A percentile compares a stretch with the other conserved stretches of the same genome.
Conservation (phyloP, 2,113 vertebrate species). For the Myrmecophaga tridactyla region DNA sequence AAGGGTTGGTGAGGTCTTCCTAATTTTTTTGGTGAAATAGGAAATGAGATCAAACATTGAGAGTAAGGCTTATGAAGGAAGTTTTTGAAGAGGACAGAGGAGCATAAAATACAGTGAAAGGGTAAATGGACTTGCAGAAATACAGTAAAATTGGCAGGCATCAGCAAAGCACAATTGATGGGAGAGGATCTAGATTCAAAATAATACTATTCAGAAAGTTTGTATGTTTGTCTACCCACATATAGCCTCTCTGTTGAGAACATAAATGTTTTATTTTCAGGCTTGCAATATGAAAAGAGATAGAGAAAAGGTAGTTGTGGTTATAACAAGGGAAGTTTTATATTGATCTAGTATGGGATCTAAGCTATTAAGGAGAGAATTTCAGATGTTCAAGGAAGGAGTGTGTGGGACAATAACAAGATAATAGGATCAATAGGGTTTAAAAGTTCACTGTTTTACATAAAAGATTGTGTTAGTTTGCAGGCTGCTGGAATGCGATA, state of each 20-base stretch:
- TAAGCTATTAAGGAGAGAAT: not conserved
- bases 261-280: not conserved
- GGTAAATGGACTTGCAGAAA: not conserved
- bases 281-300: not conserved
- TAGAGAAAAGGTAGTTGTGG: not conserved
- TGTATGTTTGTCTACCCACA: not conserved
- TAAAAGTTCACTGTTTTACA: not conserved
- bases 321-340: not conserved
- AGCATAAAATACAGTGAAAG: not conserved
- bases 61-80: not conserved
- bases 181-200: not conserved
- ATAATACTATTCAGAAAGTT: not conserved
- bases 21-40: not conserved
- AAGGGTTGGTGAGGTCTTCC: not conserved
- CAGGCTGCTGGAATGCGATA: no score
- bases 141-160: not conserved
- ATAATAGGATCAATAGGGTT: not conserved
- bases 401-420: not conserved
- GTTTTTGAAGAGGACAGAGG: not conserved
- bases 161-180: not conserved
- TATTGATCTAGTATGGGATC: not conserved
- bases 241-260: not conserved
- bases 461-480: not conserved
- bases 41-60: not conserved
- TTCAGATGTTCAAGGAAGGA: not conserved